Percentiles rank a stretch among this genome's conserved stretches.
Conservation (phyloP, 2,888 invertebrate species). For the Campopleginae sp. region DNA sequence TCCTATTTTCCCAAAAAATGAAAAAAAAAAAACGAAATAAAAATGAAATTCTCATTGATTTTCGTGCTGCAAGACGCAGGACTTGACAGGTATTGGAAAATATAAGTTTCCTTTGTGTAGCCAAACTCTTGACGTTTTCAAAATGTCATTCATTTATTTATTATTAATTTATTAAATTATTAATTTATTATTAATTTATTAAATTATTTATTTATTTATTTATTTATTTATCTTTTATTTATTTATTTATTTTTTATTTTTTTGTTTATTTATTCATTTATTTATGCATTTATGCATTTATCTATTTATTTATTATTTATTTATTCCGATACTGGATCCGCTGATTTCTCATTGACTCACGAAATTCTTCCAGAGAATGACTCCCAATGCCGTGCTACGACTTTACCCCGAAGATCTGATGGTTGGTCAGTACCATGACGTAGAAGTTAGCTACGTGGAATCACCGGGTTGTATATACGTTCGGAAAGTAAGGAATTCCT, state of each 20-base stretch:
- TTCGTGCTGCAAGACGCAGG: slow-evolving; percentile 6
- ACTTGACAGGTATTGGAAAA: slow-evolving; percentile 2
- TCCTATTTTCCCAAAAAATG: background rate
- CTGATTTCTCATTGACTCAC: background rate
- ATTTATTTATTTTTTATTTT: no score
- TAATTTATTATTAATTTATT: no score
- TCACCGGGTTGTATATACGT: slow-evolving; percentile 89
- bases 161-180: no score
- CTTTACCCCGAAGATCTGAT: slow-evolving; percentile 81
- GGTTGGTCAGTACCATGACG: slow-evolving; percentile 84
- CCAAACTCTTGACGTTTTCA: no score
- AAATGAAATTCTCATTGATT: background rate
- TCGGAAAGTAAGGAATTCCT: slow-evolving; percentile 85
- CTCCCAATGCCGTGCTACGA: slow-evolving; percentile 75
- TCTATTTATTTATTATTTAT: no score
- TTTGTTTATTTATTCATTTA: no score
- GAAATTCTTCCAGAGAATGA: slow-evolving; percentile 70
- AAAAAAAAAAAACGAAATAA: background rate
- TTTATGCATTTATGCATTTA: no score
- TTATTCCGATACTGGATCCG: no score
- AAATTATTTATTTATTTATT: no score
- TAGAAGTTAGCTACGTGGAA: slow-evolving; percentile 86
- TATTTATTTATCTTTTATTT: no score
- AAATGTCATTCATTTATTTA: no score
- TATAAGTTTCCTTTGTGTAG: background rate